These are phyloP conservation scores for Drosophila vallismaia DNA, from an alignment of 2,888 invertebrate genomes.

Conservation along the genomic window DNA sequence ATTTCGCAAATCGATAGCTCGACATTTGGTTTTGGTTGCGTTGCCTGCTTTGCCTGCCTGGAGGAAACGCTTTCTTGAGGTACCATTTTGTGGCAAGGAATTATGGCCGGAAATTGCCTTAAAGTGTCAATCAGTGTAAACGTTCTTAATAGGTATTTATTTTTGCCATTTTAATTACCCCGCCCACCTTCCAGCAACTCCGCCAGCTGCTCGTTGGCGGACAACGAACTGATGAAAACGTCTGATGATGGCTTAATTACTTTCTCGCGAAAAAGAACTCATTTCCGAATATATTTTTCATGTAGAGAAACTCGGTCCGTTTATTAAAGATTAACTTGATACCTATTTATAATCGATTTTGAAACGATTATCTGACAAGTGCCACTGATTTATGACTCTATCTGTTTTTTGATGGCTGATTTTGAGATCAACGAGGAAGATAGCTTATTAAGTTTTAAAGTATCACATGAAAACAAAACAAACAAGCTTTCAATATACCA, in stretches of 20 bases:
- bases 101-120: constrained; percentile 51
- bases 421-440: neutral
- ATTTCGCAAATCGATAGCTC: constrained; percentile 39
- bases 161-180: constrained; percentile 53
- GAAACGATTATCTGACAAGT: constrained; percentile 9
- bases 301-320: neutral
- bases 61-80: constrained; percentile 41
- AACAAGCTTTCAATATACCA: neutral
- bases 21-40: constrained; percentile 46
- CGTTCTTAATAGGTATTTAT: constrained; percentile 52
- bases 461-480: neutral
- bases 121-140: constrained; percentile 50
- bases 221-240: constrained; percentile 35
- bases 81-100: constrained; percentile 45
- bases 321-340: constrained; percentile 13
- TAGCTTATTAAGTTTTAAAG: too few relatives aligned
- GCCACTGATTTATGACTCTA: constrained; percentile 6
- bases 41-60: constrained; percentile 7
- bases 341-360: constrained; percentile 16
- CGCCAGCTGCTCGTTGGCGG: constrained; percentile 5
- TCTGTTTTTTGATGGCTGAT: neutral
- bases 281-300: constrained; percentile 30
- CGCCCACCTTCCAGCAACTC: constrained; percentile 14
- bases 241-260: constrained; percentile 43
- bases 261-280: constrained; percentile 36